Conservation (phyloP, 2,113 vertebrate species). For the Hippotragus niger region DNA sequence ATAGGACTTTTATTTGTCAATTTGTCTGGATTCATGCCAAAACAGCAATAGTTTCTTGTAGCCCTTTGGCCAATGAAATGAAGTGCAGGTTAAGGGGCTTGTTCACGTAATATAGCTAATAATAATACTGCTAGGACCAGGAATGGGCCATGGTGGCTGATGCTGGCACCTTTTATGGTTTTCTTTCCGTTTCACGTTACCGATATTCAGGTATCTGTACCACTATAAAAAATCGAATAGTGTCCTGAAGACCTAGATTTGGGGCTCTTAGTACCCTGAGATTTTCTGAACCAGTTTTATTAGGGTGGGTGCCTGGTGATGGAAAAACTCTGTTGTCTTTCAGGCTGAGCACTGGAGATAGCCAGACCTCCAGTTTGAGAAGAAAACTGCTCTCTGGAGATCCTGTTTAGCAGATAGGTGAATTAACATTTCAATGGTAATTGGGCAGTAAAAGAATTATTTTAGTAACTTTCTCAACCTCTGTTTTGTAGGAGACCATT, state of each 20-base stretch:
- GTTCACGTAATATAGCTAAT: background rate
- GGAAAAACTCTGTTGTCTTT: background rate
- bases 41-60: background rate
- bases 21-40: background rate
- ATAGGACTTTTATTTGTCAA: background rate
- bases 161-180: background rate
- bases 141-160: background rate
- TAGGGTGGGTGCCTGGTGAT: background rate
- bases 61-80: background rate
- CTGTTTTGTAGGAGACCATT: background rate
- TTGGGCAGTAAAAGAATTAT: background rate
- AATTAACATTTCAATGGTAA: background rate
- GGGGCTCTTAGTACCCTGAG: background rate
- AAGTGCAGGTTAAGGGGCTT: background rate
- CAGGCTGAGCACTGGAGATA: background rate
- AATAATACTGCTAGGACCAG: background rate
- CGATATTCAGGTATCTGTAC: background rate
- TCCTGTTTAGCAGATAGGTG: background rate
- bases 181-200: background rate
- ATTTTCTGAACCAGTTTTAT: background rate
- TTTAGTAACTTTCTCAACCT: background rate
- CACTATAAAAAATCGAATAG: background rate
- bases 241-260: background rate
- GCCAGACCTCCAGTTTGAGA: background rate
- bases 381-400: background rate